These are phyloP conservation scores for Hippopotamus amphibius DNA, from an alignment of 2,113 vertebrate species.

Conservation along the genomic window DNA sequence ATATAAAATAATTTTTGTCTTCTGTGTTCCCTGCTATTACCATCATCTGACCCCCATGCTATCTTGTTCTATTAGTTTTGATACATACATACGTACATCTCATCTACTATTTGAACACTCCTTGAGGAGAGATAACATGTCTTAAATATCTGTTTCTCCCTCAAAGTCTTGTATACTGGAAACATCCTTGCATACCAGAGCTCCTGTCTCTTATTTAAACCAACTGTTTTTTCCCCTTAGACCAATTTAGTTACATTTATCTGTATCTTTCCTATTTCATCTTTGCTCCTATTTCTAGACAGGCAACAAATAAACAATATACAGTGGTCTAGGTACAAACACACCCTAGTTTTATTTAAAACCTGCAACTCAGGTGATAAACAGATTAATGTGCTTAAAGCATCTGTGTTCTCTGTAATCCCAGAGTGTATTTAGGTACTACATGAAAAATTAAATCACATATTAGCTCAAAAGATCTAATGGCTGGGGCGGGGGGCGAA, in stretches of 20 bases:
- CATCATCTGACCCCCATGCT: neutral
- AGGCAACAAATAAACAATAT: neutral
- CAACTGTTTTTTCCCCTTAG: neutral
- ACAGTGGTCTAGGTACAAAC: neutral
- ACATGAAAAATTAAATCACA: slow-evolving; percentile 53
- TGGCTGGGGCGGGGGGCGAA: too few relatives aligned
- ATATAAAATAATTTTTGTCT: neutral
- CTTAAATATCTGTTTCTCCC: neutral
- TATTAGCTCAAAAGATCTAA: neutral
- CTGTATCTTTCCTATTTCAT: neutral
- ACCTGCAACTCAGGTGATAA: neutral
- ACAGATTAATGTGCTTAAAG: neutral
- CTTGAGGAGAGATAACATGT: neutral
- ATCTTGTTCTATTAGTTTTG: neutral
- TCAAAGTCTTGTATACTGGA: neutral
- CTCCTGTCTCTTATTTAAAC: neutral
- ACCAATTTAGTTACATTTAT: neutral
- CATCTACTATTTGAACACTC: neutral
- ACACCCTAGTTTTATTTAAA: neutral
- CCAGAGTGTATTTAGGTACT: neutral
- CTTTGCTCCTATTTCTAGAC: neutral
- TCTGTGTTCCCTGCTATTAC: neutral
- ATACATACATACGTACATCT: neutral
- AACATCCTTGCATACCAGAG: neutral
- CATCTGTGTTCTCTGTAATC: neutral